Conservation (phyloP, 2,797 vertebrate species). For the Spondyliosoma cantharus region DNA sequence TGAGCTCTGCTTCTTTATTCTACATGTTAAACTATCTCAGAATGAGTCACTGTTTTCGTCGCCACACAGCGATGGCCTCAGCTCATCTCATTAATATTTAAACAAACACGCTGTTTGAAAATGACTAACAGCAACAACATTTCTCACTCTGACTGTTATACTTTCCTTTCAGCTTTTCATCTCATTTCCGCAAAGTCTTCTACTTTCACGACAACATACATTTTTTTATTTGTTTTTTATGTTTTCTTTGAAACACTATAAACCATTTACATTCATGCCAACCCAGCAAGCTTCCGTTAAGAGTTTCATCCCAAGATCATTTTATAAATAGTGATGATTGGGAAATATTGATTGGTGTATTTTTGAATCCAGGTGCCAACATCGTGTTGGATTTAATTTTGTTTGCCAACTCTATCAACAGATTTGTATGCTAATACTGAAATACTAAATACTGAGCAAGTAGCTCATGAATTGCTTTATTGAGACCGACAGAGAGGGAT, state of each 20-base stretch:
- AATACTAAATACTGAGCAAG: background rate
- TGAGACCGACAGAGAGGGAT: background rate
- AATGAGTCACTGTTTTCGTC: slow-evolving; percentile 41
- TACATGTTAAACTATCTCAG: background rate
- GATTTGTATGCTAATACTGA: background rate
- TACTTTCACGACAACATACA: slow-evolving; percentile 17
- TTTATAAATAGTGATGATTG: background rate
- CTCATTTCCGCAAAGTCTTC: slow-evolving; percentile 27
- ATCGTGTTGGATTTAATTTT: background rate
- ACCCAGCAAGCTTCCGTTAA: background rate
- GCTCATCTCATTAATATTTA: slow-evolving; percentile 50
- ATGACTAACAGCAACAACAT: slow-evolving; percentile 23
- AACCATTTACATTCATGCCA: slow-evolving; percentile 23
- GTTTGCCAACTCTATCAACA: background rate
- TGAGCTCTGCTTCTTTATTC: background rate
- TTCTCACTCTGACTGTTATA: slow-evolving; percentile 11
- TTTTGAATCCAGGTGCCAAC: slow-evolving; percentile 1
- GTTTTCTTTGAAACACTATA: slow-evolving; percentile 9
- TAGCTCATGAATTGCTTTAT: background rate
- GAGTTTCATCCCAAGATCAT: slow-evolving; percentile 43
- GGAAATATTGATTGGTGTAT: background rate
- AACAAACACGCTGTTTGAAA: slow-evolving; percentile 47
- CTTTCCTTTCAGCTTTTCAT: slow-evolving; percentile 35
- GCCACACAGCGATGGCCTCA: background rate
- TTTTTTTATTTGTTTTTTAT: slow-evolving; percentile 29